Conservation (phyloP, 2,888 invertebrate genomes). For the Thereva nobilitata region DNA sequence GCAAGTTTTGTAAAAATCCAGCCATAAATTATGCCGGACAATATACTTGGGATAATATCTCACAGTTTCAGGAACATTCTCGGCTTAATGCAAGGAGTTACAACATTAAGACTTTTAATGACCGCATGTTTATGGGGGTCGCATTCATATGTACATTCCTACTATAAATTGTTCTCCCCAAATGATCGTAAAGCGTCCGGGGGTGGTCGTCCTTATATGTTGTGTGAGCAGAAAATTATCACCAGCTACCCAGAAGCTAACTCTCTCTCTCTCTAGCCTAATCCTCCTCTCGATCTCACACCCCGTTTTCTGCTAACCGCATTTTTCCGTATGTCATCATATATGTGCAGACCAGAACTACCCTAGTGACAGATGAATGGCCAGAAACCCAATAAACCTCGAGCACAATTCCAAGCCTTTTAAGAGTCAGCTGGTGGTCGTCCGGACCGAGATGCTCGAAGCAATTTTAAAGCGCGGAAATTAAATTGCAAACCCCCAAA, state of each 20-base stretch:
- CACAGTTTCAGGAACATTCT: no score
- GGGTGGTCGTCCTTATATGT: not conserved
- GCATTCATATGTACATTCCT: not conserved
- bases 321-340: not conserved
- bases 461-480: conserved; percentile 5
- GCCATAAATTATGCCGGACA: no score
- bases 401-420: not conserved
- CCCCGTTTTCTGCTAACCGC: no score
- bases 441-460: not conserved
- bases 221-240: not conserved
- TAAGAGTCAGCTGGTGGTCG: not conserved
- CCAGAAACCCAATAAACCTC: conserved; percentile 4
- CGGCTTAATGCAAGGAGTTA: no score
- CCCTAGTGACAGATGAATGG: conserved; percentile 10
- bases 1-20: no score
- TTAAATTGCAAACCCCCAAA: not conserved
- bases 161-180: conserved; percentile 11
- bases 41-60: no score
- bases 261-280: no score
- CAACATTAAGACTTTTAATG: conserved; percentile 2
- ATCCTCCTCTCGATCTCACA: no score
- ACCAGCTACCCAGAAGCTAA: no score
- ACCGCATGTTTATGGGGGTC: conserved; percentile 22
- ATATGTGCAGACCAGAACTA: not conserved
- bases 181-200: conserved; percentile 13